phyloP scores from a whole-genome alignment of 2,888 invertebrate genomes.

The Callosobruchus maculatus region DNA sequence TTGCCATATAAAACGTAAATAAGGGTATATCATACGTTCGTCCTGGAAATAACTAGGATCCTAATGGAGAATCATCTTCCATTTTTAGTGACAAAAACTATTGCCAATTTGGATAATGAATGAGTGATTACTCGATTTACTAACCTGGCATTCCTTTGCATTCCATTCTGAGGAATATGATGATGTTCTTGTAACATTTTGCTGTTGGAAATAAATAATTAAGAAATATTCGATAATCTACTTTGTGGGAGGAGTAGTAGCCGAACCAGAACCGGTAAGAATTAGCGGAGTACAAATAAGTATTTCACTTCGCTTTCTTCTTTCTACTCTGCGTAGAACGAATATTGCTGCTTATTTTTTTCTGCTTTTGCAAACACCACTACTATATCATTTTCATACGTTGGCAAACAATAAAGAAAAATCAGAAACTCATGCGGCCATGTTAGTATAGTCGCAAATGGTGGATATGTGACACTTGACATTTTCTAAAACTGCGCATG shows the following conservation, averaged over 20 bases:
- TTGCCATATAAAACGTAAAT: no score
- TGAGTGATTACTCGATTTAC: slow-evolving; percentile 7
- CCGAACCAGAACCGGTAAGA: slow-evolving; percentile 31
- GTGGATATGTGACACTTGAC: slow-evolving; percentile 17
- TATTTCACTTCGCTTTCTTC: slow-evolving; percentile 15
- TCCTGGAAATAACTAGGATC: background rate
- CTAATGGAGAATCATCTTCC: no score
- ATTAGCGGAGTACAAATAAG: slow-evolving; percentile 13
- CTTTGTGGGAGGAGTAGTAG: slow-evolving; percentile 32
- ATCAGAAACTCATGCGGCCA: slow-evolving; percentile 78
- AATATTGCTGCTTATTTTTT: slow-evolving; percentile 17
- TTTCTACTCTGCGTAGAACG: slow-evolving; percentile 11
- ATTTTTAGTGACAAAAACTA: no score
- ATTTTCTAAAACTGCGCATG: no score
- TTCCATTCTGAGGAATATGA: slow-evolving; percentile 63
- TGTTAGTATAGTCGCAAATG: slow-evolving; percentile 56
- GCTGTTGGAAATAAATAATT: slow-evolving; percentile 23
- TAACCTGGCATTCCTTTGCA: slow-evolving; percentile 60
- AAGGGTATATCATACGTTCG: no score
- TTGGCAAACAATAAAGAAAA: slow-evolving; percentile 82
- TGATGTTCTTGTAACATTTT: slow-evolving; percentile 58
- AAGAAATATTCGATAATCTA: slow-evolving; percentile 18
- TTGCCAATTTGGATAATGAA: no score
- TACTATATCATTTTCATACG: slow-evolving; percentile 51
- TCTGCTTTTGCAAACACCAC: slow-evolving; percentile 48